Evolutionary conservation across 2,113 vertebrate species (phyloP), one percentile per base, ranked within the genome.

Genomic region (Bambusicola thoracicus): DNA sequence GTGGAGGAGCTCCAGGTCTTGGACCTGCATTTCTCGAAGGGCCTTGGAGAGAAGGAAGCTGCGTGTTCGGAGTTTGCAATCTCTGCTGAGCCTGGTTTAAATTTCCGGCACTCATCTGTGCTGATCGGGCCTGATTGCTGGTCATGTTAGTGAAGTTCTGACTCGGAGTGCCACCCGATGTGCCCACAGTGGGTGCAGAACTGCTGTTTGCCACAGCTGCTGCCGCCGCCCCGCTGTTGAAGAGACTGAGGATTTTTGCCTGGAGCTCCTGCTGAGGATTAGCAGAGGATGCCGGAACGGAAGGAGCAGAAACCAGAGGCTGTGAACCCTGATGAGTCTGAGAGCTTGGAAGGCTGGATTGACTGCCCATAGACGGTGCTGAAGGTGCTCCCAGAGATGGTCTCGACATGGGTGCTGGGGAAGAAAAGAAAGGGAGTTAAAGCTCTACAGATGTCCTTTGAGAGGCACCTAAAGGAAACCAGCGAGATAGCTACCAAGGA

Each of bases 201-300:
- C 96, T 80, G 91, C 98, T 99, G 91, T 98, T 99, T 41, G 98
- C 98, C 30, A 63, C 95, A 86, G 98, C 91, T 96, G 97, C 95
- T 96, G 98, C 93, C 0, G 25, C 85, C 40, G 20, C 97, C 0
- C 98, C 98, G 0, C 98, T 99, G 94, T 99, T 99, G 96, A 99
- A 99, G 73, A 99, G 98, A 90, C 99, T 99, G 95, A 99, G 99
- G 96, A 99, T 99, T 96, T 99, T 99, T 92, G 99, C 99, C 96
- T 99, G 99, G 82, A 99, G 98, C 97, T 99, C 99, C 96, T 99
- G 99, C 97, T 99, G 99, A 93, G 98, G 97, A 78, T 94, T 98
- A 86, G 97, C 96, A 81, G 97, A 92, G 27, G 92, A 85, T 9
- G 95, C 90, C 68, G 97, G 85, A 78, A 94, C 93, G 92, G 97